Evolutionary conservation across 2,797 vertebrate genomes (phyloP).

Genomic region (Hippoglossus hippoglossus): DNA sequence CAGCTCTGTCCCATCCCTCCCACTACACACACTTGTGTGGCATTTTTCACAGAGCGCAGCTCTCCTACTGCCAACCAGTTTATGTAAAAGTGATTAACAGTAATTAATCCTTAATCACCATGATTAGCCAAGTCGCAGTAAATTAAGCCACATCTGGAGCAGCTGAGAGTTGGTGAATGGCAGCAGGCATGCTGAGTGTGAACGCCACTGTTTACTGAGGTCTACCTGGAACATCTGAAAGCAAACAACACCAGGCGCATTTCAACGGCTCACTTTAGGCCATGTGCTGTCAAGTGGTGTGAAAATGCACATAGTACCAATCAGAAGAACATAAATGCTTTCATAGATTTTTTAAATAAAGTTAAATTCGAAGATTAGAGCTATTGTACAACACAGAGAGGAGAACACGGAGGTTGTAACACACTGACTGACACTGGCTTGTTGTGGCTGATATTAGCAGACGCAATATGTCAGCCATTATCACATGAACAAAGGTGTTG

Average conservation of each 20-base stretch:
- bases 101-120: slow-evolving; percentile 99
- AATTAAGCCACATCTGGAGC: slow-evolving; percentile 99
- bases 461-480: background rate
- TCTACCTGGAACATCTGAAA: slow-evolving; percentile 79
- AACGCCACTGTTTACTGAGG: slow-evolving; percentile 88
- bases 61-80: slow-evolving; percentile 98
- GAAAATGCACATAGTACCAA: background rate
- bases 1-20: slow-evolving; percentile 66
- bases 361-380: background rate
- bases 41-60: slow-evolving; percentile 91
- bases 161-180: slow-evolving; percentile 88
- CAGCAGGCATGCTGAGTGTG: slow-evolving; percentile 84
- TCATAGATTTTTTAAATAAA: too few relatives aligned
- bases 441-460: background rate
- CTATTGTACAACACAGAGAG: background rate
- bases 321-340: too few relatives aligned
- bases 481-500: background rate
- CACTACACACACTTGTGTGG: slow-evolving; percentile 82
- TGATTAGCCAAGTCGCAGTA: slow-evolving; percentile 99
- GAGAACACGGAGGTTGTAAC: background rate
- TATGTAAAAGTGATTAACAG: slow-evolving; percentile 99
- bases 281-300: background rate
- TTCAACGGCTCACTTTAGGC: background rate
- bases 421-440: too few relatives aligned
- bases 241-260: slow-evolving; percentile 30